Evolutionary conservation across 2,113 vertebrate genomes (phyloP).

Genomic region (Crotalus tigris): DNA sequence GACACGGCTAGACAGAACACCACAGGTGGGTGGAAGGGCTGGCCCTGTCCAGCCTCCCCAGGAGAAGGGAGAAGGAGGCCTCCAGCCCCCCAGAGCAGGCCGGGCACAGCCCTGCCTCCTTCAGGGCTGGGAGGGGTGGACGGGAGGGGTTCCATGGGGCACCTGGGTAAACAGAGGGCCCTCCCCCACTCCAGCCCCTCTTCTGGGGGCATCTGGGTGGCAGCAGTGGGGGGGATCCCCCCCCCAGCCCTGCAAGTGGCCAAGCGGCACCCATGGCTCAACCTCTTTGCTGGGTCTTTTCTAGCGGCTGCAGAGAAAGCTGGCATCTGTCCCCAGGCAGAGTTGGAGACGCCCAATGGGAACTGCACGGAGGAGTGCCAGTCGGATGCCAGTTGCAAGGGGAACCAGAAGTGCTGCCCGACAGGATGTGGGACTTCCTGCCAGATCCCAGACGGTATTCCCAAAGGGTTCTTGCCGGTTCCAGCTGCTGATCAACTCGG

Average conservation of each 20-base stretch:
- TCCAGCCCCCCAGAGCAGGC: neutral
- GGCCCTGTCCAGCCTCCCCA: constrained; percentile 39
- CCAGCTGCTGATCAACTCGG: neutral
- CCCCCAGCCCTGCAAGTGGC: neutral
- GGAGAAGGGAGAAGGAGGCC: neutral
- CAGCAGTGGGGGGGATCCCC: neutral
- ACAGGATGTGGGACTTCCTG: neutral
- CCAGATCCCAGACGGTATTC: neutral
- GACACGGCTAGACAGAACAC: neutral
- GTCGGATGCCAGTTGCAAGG: neutral
- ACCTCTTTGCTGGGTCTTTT: neutral
- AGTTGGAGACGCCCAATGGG: neutral
- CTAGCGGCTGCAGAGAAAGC: neutral
- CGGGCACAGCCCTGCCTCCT: neutral
- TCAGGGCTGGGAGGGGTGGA: neutral
- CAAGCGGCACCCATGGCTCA: neutral
- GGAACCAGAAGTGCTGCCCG: neutral
- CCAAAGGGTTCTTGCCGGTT: neutral
- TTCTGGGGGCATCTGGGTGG: neutral
- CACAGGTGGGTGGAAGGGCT: neutral
- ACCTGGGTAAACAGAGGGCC: neutral
- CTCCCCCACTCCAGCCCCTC: neutral
- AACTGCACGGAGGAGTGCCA: neutral
- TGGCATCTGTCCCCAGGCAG: neutral
- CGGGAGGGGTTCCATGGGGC: neutral